Conservation (phyloP, 2,797 vertebrate species). For the Danio albolineatus region DNA sequence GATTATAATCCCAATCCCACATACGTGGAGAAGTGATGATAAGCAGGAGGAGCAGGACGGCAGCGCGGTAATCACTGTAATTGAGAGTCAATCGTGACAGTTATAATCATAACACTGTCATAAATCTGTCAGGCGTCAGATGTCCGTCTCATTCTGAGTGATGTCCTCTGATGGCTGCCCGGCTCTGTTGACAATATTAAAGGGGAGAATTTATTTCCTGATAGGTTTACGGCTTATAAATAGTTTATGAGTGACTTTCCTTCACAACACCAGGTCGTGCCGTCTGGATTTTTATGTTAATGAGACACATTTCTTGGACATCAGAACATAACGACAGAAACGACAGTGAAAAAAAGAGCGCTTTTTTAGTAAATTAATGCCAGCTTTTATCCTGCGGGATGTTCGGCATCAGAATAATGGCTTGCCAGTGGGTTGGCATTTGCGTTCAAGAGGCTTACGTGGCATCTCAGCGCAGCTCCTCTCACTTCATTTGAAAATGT, state of each 20-base stretch:
- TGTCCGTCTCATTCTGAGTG: constrained; percentile 47
- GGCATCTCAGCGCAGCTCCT: constrained; percentile 18
- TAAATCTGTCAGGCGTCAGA: constrained; percentile 57
- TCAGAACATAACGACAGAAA: constrained; percentile 12
- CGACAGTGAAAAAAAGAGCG: neutral
- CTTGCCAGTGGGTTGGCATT: constrained; percentile 47
- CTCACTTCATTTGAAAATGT: constrained; percentile 50
- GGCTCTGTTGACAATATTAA: constrained; percentile 31
- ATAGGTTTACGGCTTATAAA: constrained; percentile 47
- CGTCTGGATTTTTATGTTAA: constrained; percentile 14
- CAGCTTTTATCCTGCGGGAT: constrained; percentile 26
- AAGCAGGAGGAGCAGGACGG: neutral
- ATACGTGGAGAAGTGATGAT: constrained; percentile 9
- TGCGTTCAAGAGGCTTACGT: constrained; percentile 41
- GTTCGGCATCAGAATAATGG: constrained; percentile 37
- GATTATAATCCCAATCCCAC: constrained; percentile 56
- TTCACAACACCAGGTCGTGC: neutral
- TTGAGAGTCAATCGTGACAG: constrained; percentile 50
- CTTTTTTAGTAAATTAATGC: constrained; percentile 38
- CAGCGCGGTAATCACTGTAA: constrained; percentile 42
- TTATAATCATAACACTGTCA: constrained; percentile 55
- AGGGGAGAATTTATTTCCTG: constrained; percentile 40
- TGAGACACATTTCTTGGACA: constrained; percentile 17
- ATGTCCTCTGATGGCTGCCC: constrained; percentile 44
- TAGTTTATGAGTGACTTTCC: constrained; percentile 39